phyloP scores from a whole-genome alignment of 2,797 vertebrate species.

The Neoniphon sammara region DNA sequence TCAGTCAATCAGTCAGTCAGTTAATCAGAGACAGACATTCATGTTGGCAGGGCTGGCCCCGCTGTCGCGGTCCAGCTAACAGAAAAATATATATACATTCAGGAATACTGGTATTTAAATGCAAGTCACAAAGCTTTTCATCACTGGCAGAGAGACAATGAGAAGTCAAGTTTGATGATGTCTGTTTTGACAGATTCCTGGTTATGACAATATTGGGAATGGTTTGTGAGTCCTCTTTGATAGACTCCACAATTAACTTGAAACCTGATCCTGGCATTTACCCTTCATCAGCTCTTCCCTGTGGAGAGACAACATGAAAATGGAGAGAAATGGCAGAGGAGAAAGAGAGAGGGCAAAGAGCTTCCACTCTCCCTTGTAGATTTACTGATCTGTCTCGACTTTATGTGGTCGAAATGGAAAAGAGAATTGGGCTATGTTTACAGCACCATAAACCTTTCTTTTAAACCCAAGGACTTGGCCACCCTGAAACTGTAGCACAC shows the following conservation, averaged over 20 bases:
- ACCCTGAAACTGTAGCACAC: constrained; percentile 77
- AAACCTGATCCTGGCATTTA: constrained; percentile 41
- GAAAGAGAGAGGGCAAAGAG: constrained; percentile 59
- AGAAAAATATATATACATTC: too few relatives aligned
- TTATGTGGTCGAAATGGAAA: constrained; percentile 86
- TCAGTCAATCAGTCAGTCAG: too few relatives aligned
- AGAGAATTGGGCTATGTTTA: constrained; percentile 86
- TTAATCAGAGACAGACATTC: too few relatives aligned
- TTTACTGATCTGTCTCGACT: constrained; percentile 84
- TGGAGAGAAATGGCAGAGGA: constrained; percentile 45
- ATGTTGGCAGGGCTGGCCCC: too few relatives aligned
- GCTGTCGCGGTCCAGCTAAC: too few relatives aligned
- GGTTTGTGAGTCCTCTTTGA: constrained; percentile 16
- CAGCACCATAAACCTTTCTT: constrained; percentile 85
- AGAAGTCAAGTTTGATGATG: not conserved
- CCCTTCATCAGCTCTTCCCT: constrained; percentile 52
- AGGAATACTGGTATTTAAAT: not conserved
- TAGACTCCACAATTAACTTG: constrained; percentile 8
- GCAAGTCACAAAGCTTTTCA: not conserved
- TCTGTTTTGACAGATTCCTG: not conserved
- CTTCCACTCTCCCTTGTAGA: constrained; percentile 71
- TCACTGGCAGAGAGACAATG: not conserved
- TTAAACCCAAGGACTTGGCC: constrained; percentile 85
- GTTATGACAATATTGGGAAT: not conserved
- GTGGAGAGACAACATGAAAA: constrained; percentile 28